A percentile compares a stretch with the other conserved stretches of the same genome.
Evolutionary conservation across 2,113 vertebrate genomes (phyloP).

Genomic region (Bolborhynchus lineola): DNA sequence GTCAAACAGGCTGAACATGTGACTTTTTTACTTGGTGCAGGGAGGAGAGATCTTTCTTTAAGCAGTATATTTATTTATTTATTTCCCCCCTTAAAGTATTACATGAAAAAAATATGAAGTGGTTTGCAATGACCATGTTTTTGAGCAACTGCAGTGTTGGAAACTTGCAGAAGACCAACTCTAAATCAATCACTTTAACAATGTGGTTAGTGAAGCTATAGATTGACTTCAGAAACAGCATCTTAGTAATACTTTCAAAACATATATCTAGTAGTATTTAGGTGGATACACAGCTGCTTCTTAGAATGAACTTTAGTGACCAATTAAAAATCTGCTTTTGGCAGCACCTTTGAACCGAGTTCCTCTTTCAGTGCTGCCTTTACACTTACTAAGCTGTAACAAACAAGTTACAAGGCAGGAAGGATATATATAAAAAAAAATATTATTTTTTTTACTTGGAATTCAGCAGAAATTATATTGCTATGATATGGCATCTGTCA

Average conservation of each 20-base stretch:
- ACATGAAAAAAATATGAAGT: too few species aligned
- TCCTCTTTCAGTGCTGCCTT: not conserved
- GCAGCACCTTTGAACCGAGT: not conserved
- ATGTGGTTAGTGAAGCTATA: not conserved
- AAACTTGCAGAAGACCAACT: not conserved
- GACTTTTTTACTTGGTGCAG: not conserved
- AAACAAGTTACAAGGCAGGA: not conserved
- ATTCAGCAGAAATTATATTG: not conserved
- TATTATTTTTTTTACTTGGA: not conserved
- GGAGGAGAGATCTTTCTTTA: not conserved
- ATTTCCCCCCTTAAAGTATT: too few species aligned
- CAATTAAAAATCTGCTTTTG: not conserved
- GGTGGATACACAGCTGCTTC: not conserved
- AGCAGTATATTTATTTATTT: too few species aligned
- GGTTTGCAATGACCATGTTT: not conserved
- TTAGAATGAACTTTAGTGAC: not conserved
- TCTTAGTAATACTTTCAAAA: not conserved
- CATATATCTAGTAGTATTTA: not conserved
- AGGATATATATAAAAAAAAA: not conserved
- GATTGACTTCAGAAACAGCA: not conserved
- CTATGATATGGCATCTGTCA: not conserved
- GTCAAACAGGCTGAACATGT: not conserved
- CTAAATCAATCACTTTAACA: not conserved
- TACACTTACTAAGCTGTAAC: not conserved
- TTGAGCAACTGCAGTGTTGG: not conserved